A percentile compares a stretch with the other conserved stretches of the same genome.
Evolutionary conservation across 1,140 invertebrate genomes (phyloP).

Genomic region (Lamellibrachia luymesi): DNA sequence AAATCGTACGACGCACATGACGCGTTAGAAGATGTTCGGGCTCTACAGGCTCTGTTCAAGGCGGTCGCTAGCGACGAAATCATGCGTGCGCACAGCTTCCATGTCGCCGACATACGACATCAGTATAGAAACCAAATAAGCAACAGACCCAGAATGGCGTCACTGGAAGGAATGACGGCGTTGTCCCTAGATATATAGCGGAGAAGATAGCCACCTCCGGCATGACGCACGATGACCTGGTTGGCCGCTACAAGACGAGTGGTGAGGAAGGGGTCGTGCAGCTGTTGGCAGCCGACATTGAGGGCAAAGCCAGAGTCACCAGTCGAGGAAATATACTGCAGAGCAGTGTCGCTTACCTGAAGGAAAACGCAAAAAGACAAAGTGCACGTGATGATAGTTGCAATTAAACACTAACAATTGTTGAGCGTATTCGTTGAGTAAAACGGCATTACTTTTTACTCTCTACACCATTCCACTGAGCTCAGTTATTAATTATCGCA

Average conservation of each 20-base stretch:
- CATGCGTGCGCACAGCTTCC: background rate
- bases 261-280: background rate
- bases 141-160: background rate
- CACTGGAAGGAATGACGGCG: background rate
- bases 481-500: too few species aligned
- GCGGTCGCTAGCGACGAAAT: background rate
- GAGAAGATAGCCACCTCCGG: background rate
- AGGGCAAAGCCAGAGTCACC: background rate
- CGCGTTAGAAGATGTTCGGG: background rate
- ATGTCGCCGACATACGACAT: background rate
- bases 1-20: background rate
- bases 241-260: background rate
- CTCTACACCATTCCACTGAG: too few species aligned
- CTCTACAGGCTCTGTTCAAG: background rate
- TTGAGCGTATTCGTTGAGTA: background rate
- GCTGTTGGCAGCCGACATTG: background rate
- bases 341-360: background rate
- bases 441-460: too few species aligned
- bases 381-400: background rate
- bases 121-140: background rate
- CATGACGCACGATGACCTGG: background rate
- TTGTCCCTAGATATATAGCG: background rate
- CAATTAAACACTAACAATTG: too few species aligned
- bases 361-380: constrained; percentile 7
- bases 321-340: background rate